Conservation (phyloP, 2,888 invertebrate genomes). For the Chelonus formosanus region DNA sequence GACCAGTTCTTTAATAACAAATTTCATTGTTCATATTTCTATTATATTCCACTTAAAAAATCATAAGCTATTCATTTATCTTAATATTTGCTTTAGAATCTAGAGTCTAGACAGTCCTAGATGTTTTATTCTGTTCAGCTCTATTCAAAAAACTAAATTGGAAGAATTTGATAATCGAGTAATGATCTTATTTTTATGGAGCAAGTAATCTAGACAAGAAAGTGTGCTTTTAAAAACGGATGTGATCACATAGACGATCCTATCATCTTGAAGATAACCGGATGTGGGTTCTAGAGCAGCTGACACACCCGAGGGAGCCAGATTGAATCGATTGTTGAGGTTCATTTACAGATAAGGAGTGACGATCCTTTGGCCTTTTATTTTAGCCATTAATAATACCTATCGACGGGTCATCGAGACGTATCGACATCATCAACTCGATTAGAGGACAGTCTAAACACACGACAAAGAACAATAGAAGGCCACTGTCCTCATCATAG, state of each 20-base stretch:
- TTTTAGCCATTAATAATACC: not conserved
- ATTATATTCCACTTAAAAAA: too few species aligned
- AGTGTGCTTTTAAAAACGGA: not conserved
- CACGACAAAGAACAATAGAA: slow-evolving; percentile 16
- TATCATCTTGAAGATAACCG: slow-evolving; percentile 9
- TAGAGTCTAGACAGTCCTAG: too few species aligned
- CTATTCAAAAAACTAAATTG: too few species aligned
- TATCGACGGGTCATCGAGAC: not conserved
- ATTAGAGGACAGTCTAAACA: slow-evolving; percentile 5
- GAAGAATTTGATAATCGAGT: too few species aligned
- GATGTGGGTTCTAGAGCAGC: slow-evolving; percentile 9
- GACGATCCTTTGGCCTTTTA: not conserved
- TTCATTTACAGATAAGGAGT: not conserved
- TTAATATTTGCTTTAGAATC: too few species aligned
- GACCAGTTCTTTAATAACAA: too few species aligned
- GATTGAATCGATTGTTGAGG: not conserved
- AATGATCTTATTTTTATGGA: too few species aligned
- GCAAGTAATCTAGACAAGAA: too few species aligned
- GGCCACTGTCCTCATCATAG: slow-evolving; percentile 8
- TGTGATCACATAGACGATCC: not conserved
- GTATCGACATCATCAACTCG: slow-evolving; percentile 1
- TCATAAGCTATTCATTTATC: too few species aligned
- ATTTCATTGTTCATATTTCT: too few species aligned
- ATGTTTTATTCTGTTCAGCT: too few species aligned
- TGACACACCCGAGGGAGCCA: not conserved